Evolutionary conservation across 2,888 invertebrate species (phyloP).

Genomic region (Calameuta filiformis): DNA sequence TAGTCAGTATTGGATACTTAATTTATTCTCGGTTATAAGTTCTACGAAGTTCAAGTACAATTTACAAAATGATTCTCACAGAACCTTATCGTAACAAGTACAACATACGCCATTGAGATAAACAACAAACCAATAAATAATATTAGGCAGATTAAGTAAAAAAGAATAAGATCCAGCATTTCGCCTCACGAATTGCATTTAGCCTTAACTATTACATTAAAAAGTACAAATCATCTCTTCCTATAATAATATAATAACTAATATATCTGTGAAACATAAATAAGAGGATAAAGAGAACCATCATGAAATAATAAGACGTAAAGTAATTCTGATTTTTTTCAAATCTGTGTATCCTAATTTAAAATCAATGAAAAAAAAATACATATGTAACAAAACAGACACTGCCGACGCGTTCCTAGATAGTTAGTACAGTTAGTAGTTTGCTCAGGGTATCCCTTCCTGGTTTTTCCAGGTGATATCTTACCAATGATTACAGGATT

Average conservation of each 20-base stretch:
- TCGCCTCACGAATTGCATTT: background rate
- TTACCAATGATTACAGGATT: background rate
- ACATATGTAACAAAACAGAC: background rate
- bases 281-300: background rate
- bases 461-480: background rate
- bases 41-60: background rate
- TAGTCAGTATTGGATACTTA: background rate
- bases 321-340: background rate
- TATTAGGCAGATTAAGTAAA: background rate
- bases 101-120: background rate
- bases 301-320: background rate
- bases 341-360: background rate
- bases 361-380: background rate
- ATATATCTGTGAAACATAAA: background rate
- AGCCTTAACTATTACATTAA: conserved; percentile 14
- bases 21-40: background rate
- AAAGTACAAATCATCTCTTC: conserved; percentile 29
- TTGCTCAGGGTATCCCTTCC: background rate
- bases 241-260: conserved; percentile 7
- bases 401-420: background rate
- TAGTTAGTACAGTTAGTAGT: background rate
- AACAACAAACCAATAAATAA: background rate
- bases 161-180: background rate
- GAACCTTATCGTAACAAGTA: background rate
- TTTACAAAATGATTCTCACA: background rate